phyloP scores from a whole-genome alignment of 2,113 vertebrate species.

The Bothrops jararaca region DNA sequence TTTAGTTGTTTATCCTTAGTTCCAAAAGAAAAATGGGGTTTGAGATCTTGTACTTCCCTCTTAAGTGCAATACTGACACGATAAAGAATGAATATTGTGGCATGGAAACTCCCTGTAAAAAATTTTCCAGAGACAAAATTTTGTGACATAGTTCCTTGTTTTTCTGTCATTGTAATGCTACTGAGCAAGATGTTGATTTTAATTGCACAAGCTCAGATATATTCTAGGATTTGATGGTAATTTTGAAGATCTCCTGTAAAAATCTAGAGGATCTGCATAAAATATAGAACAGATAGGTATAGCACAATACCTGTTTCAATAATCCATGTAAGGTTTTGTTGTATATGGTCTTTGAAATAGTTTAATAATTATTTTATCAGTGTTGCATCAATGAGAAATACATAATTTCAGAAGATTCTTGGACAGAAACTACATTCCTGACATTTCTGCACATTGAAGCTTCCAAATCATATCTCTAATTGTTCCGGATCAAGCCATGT shows the following conservation, averaged over 20 bases:
- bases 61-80: not conserved
- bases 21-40: too few species aligned
- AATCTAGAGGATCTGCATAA: not conserved
- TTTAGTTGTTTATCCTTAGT: too few species aligned
- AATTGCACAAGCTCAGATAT: not conserved
- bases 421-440: not conserved
- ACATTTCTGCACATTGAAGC: not conserved
- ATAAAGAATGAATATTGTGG: not conserved
- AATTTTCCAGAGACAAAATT: not conserved
- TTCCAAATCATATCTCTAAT: not conserved
- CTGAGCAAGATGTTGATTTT: not conserved
- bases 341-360: not conserved
- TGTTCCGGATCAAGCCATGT: not conserved
- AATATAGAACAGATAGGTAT: not conserved
- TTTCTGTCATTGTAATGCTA: not conserved
- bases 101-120: not conserved
- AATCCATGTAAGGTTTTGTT: not conserved
- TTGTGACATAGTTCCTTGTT: not conserved
- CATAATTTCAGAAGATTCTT: not conserved
- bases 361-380: not conserved
- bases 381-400: not conserved
- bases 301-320: not conserved
- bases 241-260: not conserved
- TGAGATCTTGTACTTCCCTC: not conserved
- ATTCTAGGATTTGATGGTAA: not conserved